Evolutionary conservation across 2,113 vertebrate genomes (phyloP).

Genomic region (Pogona vitticeps): DNA sequence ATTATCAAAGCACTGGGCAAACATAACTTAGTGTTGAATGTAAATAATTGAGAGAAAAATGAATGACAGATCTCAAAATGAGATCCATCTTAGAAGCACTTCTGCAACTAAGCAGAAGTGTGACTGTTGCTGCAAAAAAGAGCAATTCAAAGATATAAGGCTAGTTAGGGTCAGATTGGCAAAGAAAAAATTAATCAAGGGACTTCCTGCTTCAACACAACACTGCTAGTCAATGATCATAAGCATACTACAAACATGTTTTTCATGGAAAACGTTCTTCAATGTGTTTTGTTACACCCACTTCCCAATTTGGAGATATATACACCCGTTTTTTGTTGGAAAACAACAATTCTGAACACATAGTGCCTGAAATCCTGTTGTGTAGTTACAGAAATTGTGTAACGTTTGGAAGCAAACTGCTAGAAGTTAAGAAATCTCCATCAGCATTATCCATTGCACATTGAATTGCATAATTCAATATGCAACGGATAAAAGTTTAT

Average conservation of each 20-base stretch:
- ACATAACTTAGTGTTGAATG: conserved; percentile 13
- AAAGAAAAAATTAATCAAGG: not conserved
- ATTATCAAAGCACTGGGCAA: conserved; percentile 7
- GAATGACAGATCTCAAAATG: conserved; percentile 44
- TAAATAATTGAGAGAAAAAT: conserved; percentile 21
- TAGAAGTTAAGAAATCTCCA: no score
- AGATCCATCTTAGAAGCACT: conserved; percentile 26
- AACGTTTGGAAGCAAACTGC: no score
- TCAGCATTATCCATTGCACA: no score
- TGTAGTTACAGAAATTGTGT: no score
- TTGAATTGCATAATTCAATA: no score
- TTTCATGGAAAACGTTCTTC: not conserved
- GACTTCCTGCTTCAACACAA: not conserved
- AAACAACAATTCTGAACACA: not conserved
- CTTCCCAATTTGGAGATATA: not conserved
- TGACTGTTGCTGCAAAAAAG: not conserved
- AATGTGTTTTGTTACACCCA: not conserved
- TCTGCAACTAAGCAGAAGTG: conserved; percentile 29
- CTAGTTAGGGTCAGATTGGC: not conserved
- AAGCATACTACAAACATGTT: not conserved
- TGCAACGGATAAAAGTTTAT: no score
- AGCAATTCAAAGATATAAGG: not conserved
- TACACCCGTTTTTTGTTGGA: not conserved
- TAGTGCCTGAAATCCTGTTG: not conserved
- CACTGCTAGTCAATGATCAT: not conserved